Evolutionary conservation across 2,113 vertebrate species (phyloP), one percentile per base, ranked within the genome.

Genomic region (Heterochromis multidens): DNA sequence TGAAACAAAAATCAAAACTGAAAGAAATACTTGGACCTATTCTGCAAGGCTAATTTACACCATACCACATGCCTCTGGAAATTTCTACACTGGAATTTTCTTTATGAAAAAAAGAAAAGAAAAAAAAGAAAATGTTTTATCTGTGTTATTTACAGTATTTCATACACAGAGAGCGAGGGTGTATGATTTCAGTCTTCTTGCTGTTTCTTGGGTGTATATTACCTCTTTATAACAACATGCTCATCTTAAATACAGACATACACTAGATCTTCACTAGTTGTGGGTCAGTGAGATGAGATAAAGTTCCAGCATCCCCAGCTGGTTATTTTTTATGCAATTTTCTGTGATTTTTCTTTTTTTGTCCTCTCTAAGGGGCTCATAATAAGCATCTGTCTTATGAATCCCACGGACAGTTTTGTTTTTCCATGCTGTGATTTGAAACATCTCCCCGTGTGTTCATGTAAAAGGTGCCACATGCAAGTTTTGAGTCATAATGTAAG

Each of bases 371-470:
- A 54, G 46, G 70, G 46, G 70, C 62, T 62, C 86, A 65, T 87
- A 63, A 89, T 89, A 83, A 78, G 87, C 84, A 93, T 90, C 74
- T 92, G 87, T 70, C 58, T 77, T 79, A 72, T 74, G 91, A 83
- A 89, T 84, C 65, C 23, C 40, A 70, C 43, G 43, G 52, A 72
- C 87, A 62, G 29, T 3, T 80, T 23, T 43, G 13, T 67, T n/a
- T 74, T 70, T 70, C 46, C 27, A 5, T 23, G 7, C 14, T 23
- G 29, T 56, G 78, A 74, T 58, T 60, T 65, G 14, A 61, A 52
- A 61, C 56, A 62, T 16, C 27, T 27, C 67, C 35, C 23, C 1
- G 11, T 52, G n/a, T 74, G 16, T 14, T 16, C 13, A 25, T 62
- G 49, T 80, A 52, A 74, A 74, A 81, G 10, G 12, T 80, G 60